A percentile compares a stretch with the other conserved stretches of the same genome.
Conservation (phyloP, 2,888 invertebrate species). For the Cantharis flavilabris region DNA sequence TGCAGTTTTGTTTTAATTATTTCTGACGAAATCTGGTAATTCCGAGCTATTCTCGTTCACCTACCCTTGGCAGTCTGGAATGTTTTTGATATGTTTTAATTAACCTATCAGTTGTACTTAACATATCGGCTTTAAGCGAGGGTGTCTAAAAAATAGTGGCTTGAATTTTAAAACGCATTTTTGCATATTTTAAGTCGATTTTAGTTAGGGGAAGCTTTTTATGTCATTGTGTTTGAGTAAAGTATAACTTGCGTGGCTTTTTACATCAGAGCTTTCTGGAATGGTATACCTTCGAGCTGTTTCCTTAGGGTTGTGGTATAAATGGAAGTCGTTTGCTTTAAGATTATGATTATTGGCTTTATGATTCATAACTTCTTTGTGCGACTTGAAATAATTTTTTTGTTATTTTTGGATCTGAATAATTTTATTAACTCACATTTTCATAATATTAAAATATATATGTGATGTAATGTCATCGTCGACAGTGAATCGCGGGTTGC, state of each 20-base stretch:
- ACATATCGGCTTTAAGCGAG: background rate
- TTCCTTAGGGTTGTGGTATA: background rate
- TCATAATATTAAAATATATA: too few species aligned
- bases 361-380: slow-evolving; percentile 1
- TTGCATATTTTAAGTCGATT: background rate
- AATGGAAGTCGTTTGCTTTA: background rate
- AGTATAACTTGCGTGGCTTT: background rate
- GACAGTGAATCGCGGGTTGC: too few species aligned
- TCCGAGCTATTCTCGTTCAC: background rate
- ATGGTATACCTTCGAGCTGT: background rate
- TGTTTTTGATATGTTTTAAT: background rate
- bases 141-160: background rate
- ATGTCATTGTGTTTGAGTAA: background rate
- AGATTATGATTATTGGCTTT: slow-evolving; percentile 2
- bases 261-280: background rate
- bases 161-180: background rate
- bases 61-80: background rate
- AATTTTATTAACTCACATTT: background rate
- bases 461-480: too few species aligned
- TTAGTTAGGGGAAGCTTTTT: background rate
- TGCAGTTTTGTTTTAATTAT: background rate
- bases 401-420: background rate
- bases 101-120: background rate
- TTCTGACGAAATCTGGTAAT: background rate
- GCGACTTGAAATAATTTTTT: background rate